Conservation (phyloP, 2,113 vertebrate genomes). For the Orthonyx spaldingii region DNA sequence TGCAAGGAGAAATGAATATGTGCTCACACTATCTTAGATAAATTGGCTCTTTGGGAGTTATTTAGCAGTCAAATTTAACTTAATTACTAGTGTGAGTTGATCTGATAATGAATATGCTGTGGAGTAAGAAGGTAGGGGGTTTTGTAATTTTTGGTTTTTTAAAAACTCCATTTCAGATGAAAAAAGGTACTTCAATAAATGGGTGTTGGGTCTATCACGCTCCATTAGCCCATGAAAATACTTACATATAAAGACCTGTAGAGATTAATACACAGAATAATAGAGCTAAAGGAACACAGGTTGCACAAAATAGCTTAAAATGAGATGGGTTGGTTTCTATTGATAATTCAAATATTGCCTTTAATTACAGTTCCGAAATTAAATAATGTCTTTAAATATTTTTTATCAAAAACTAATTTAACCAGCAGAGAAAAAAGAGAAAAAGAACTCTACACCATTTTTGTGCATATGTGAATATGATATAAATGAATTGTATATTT, state of each 20-base stretch:
- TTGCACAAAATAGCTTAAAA: not conserved
- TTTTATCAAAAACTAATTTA: not conserved
- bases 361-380: not conserved
- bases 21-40: not conserved
- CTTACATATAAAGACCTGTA: not conserved
- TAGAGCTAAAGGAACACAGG: not conserved
- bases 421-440: not conserved
- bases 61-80: slow-evolving; percentile 1
- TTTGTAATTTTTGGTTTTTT: not conserved
- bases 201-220: not conserved
- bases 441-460: not conserved
- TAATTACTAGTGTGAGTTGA: slow-evolving; percentile 29
- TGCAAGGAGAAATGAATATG: not conserved
- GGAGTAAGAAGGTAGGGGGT: not conserved
- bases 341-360: not conserved
- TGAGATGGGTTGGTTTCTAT: not conserved
- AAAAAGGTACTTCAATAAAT: not conserved
- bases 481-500: not conserved
- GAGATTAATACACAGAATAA: not conserved
- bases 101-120: slow-evolving; percentile 3
- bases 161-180: not conserved
- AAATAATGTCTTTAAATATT: not conserved
- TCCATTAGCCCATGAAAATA: not conserved
- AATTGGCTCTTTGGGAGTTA: slow-evolving; percentile 6
- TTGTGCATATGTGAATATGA: not conserved